Evolutionary conservation across 2,113 vertebrate genomes (phyloP).

Genomic region (Syrrhaptes paradoxus): DNA sequence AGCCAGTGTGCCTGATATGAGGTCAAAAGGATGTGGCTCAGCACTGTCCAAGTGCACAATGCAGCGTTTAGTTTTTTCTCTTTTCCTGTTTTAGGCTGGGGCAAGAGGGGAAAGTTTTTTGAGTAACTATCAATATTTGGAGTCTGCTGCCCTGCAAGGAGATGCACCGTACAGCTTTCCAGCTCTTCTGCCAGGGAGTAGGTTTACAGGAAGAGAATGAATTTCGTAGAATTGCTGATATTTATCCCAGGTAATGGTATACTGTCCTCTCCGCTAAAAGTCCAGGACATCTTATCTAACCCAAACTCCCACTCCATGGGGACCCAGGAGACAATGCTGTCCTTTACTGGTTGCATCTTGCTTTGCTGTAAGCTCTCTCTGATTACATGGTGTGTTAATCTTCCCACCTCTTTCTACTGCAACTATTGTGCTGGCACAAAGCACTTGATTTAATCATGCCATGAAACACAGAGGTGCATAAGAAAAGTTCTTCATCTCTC

Average conservation of each 20-base stretch:
- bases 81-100: not conserved
- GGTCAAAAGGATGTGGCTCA: not conserved
- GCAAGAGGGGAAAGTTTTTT: rapidly evolving
- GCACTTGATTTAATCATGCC: not conserved
- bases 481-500: not conserved
- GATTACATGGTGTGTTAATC: not conserved
- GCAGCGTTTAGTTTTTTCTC: not conserved
- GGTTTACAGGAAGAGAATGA: not conserved
- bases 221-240: not conserved
- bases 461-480: not conserved
- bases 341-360: not conserved
- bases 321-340: not conserved
- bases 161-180: not conserved
- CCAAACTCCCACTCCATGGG: not conserved
- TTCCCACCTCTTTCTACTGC: not conserved
- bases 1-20: not conserved
- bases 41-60: not conserved
- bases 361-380: not conserved
- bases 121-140: not conserved
- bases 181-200: not conserved
- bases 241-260: not conserved
- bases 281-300: not conserved
- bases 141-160: not conserved
- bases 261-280: not conserved
- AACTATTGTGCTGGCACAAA: not conserved